Base-by-base conservation (phyloP, 2,888 invertebrate genomes). In the Chironomus tentans region DNA sequence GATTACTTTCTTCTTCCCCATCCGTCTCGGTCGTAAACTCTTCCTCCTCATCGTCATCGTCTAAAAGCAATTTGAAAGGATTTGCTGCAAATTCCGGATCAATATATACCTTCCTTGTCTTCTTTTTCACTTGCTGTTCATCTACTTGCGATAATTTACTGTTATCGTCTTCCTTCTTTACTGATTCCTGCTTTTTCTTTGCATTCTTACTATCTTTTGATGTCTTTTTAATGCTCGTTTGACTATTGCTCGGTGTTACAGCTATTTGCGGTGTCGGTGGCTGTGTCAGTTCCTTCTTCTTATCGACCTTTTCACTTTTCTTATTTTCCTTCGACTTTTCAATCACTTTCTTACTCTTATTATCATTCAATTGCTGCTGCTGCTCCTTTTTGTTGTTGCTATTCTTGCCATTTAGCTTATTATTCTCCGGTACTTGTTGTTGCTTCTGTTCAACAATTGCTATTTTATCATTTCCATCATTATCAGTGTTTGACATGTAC, bases 241-340 rank as follows among this genome's bases (percentile, higher is more conserved):
- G 81, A 82, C 73, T 82, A 83, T 77, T 83, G 83, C 70, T 82
- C 81, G 6, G 4, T 56, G 18, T 15, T 10, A 38, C 7, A 10
- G 38, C 56, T 15, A 7, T 15, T 6, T 13, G n/a, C 2, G 50
- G 18, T 15, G 13, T 3, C 2, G 50, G 18, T 15, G 13, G n/a
- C 15, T 56, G 56, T 56, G 3, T 10, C 79, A 79, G 7, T 38
- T 38, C 75, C 78, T 68, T 78, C 78, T 13, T 72, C 78, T 56
- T 82, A 80, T 72, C 76, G 4, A 15, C 7, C 38, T 70, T 70
- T 38, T 70, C 22, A 47, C 6, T 47, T 48, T 68, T 68, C n/a
- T 48, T 69, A 21, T 56, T 28, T 21, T 69, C 65, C 7, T 46
- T 62, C 5, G 68, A 38, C n/a, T 38, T 62, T 28, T 65, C 48